Evolutionary conservation across 2,113 vertebrate genomes (phyloP).

Genomic region (Hippolais icterina): DNA sequence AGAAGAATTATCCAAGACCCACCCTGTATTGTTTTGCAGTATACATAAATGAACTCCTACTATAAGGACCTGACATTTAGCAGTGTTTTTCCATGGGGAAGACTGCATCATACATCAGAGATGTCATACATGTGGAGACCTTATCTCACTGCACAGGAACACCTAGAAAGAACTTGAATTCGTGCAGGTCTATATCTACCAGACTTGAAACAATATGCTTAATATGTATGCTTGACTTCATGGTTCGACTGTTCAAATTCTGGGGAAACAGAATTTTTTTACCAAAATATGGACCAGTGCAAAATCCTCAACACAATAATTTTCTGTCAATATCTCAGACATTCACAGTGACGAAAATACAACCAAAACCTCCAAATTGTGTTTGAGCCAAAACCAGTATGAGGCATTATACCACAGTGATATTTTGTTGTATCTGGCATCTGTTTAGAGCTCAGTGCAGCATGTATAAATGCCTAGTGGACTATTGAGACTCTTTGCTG

Average conservation of each 20-base stretch:
- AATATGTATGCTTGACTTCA: not conserved
- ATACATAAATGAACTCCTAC: not conserved
- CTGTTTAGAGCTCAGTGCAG: not conserved
- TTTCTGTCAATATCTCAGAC: not conserved
- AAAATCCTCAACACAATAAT: not conserved
- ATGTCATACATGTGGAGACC: not conserved
- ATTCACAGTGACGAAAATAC: not conserved
- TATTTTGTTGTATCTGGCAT: not conserved
- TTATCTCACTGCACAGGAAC: not conserved
- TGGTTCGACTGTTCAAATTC: accelerated
- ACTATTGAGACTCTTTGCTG: not conserved
- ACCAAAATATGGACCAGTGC: accelerated
- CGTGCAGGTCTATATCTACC: not conserved
- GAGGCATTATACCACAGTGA: not conserved
- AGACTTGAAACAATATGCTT: not conserved
- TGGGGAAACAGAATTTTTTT: not conserved
- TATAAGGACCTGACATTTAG: not conserved
- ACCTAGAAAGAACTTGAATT: not conserved
- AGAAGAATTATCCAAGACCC: not conserved
- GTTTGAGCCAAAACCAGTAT: not conserved
- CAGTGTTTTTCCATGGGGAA: not conserved
- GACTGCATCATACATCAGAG: not conserved
- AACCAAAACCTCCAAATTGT: not conserved
- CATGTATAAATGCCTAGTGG: not conserved
- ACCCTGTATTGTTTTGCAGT: not conserved